phyloP scores from a whole-genome alignment of 2,888 invertebrate genomes.

The Cabera pusaria region DNA sequence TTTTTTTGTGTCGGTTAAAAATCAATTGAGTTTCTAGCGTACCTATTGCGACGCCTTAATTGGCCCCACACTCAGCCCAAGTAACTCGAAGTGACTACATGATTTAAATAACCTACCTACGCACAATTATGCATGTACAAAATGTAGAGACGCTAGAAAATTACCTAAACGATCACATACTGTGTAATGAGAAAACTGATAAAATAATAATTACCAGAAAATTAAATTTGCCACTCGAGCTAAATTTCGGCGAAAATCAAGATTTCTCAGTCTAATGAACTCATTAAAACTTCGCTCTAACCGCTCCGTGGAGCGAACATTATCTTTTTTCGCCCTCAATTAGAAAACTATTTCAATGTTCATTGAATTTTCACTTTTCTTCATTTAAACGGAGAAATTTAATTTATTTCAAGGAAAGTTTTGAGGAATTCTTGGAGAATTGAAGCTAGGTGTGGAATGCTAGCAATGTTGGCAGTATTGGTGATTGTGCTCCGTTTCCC shows the following conservation, averaged over 20 bases:
- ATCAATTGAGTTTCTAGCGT: no score
- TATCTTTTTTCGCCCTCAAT: conserved; percentile 21
- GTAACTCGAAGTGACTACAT: no score
- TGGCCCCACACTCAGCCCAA: no score
- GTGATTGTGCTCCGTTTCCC: conserved; percentile 14
- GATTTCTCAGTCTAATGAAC: conserved; percentile 17
- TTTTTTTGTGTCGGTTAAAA: no score
- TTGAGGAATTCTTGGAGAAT: conserved; percentile 24
- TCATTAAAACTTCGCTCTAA: conserved; percentile 21
- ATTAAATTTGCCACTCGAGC: conserved; percentile 1
- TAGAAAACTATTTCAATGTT: conserved; percentile 23
- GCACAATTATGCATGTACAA: no score
- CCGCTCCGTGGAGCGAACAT: conserved; percentile 13
- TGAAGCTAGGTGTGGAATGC: conserved; percentile 15
- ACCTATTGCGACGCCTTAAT: no score
- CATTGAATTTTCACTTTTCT: conserved; percentile 24
- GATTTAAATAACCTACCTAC: no score
- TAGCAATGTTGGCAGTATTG: conserved; percentile 22
- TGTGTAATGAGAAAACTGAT: background rate
- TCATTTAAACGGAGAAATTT: conserved; percentile 25
- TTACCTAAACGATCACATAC: no score
- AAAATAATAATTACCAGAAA: conserved; percentile 6
- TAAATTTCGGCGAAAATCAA: conserved; percentile 13
- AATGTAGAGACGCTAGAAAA: no score
- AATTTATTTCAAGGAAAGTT: conserved; percentile 28